Conservation (phyloP, 2,113 vertebrate genomes). For the Trinectes maculatus region DNA sequence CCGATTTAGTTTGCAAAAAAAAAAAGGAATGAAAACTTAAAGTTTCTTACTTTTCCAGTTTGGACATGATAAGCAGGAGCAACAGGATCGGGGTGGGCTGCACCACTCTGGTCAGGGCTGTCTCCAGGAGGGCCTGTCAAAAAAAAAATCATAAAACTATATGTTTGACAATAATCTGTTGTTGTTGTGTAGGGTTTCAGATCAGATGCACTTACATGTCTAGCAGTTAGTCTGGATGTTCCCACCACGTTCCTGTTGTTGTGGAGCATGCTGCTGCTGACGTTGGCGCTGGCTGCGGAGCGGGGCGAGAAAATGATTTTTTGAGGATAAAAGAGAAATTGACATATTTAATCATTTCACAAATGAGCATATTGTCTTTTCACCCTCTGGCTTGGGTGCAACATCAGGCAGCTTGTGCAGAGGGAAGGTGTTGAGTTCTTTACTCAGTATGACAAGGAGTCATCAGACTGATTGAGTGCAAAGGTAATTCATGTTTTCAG, state of each 20-base stretch:
- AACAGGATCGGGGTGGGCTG: conserved; percentile 95
- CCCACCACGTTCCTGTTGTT: conserved; percentile 85
- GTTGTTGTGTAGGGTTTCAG: background rate
- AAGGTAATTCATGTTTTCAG: too few relatives aligned
- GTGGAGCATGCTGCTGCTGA: conserved; percentile 90
- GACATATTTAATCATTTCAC: conserved; percentile 20
- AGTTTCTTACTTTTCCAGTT: conserved; percentile 91
- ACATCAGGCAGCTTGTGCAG: background rate
- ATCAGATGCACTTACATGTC: conserved; percentile 81
- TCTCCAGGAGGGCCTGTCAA: conserved; percentile 91
- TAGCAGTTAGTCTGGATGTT: conserved; percentile 89
- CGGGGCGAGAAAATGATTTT: background rate
- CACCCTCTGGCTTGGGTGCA: background rate
- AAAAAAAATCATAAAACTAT: conserved; percentile 3
- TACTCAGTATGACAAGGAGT: background rate
- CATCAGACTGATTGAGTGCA: too few relatives aligned
- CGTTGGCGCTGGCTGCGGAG: conserved; percentile 89
- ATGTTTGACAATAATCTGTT: rapidly evolving
- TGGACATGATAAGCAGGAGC: conserved; percentile 91
- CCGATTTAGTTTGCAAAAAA: too few relatives aligned
- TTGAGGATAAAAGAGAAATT: background rate
- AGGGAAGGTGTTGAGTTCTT: background rate
- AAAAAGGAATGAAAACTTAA: too few relatives aligned
- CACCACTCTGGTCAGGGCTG: conserved; percentile 90
- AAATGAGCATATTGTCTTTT: conserved; percentile 21